Evolutionary conservation across 2,113 vertebrate genomes (phyloP).

Genomic region (Nyctibius bracteatus): DNA sequence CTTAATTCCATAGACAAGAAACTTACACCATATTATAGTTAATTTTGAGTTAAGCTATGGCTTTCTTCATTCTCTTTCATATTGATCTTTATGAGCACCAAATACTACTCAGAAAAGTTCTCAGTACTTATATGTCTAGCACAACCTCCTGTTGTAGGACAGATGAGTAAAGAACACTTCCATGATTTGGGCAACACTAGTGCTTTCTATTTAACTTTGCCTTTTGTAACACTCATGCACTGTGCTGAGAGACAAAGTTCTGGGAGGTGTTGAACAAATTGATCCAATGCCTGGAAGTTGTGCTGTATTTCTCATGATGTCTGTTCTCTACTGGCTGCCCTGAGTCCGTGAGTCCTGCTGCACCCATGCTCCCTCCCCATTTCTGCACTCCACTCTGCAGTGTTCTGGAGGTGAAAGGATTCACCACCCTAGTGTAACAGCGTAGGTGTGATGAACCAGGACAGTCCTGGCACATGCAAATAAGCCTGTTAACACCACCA

Average conservation of each 20-base stretch:
- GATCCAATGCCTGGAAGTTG: not conserved
- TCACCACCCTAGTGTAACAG: not conserved
- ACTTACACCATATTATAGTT: not conserved
- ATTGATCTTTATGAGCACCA: not conserved
- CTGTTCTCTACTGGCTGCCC: not conserved
- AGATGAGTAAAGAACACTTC: not conserved
- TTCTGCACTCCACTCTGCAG: not conserved
- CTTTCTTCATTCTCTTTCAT: not conserved
- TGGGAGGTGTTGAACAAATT: fast-evolving
- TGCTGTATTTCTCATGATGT: not conserved
- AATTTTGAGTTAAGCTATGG: not conserved
- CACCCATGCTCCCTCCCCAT: not conserved
- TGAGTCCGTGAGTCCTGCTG: not conserved
- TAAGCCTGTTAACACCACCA: fast-evolving
- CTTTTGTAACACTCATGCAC: not conserved
- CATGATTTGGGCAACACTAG: not conserved
- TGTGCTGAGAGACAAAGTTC: not conserved
- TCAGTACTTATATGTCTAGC: fast-evolving
- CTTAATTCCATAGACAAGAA: not conserved
- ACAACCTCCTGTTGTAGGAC: not conserved
- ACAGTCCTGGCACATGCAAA: not conserved
- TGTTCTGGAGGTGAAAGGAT: no score
- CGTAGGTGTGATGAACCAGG: not conserved
- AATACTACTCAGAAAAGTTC: not conserved
- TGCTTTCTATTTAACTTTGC: not conserved